Base-by-base conservation (phyloP, 2,888 invertebrate genomes). In the Dendrolimus pini region DNA sequence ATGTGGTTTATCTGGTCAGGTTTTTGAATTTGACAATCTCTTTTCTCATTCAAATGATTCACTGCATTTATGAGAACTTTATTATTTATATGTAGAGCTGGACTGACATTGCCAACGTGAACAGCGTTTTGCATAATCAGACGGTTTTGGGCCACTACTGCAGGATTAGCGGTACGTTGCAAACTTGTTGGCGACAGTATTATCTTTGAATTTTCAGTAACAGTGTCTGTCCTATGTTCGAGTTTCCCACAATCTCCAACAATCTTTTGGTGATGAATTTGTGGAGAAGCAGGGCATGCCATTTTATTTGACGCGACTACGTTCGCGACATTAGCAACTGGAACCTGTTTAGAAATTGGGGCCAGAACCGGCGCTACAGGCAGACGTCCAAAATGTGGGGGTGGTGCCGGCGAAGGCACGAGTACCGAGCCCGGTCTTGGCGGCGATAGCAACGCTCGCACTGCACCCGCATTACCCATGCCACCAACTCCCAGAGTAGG, bases 291-390 rank as follows among this genome's bases (percentile, higher is more conserved):
- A 57, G 78, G 74, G 53, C 66, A 69, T 9, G 79, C 74, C 41
- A 66, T 68, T 72, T 88, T 90, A 65, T 78, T 83, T 69, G 85
- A 87, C 58, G 82, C 85, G 57, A 83, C 72, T 52, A 87, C 77
- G 59, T 90, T 92, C 58, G 86, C 89, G 1, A 90, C 75, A 74
- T 85, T 92, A 59, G 86, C 89, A 1, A 90, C 75, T 73, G 85
- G 92, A 52, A 93, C 71, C 62, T 93, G 92, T 77, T 93, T 93
- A 7, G 93, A 83, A 66, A 92, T 92, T 41, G 91, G 89, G 12
- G 92, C 80, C 67, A 93, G 79, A 41, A 93, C 90, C 53, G 93
- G 91, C 41, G 93, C 91, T 54, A 93, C 91, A 41, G 93, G 93
- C 60, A 93, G 77, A 55, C 93, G 78, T 69, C 90, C 93, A 60